These are phyloP conservation scores for Poeciliopsis retropinna DNA, from an alignment of 2,113 vertebrate species.

Conservation along the genomic window DNA sequence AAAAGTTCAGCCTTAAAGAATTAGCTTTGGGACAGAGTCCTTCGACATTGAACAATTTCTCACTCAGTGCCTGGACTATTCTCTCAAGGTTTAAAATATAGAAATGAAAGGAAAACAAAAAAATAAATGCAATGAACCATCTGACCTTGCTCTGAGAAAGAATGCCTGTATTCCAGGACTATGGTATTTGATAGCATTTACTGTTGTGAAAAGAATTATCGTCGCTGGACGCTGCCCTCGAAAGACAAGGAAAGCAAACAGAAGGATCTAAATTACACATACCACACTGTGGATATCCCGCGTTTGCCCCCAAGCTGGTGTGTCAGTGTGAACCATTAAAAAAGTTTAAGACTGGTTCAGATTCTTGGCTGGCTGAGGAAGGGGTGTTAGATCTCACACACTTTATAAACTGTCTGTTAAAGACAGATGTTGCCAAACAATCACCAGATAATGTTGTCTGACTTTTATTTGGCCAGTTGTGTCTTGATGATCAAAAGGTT, in stretches of 20 bases:
- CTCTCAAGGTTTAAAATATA: slow-evolving; percentile 3
- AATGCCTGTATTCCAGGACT: slow-evolving; percentile 35
- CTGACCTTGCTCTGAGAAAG: slow-evolving; percentile 26
- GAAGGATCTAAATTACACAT: slow-evolving; percentile 47
- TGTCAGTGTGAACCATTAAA: neutral
- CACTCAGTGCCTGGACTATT: slow-evolving; percentile 18
- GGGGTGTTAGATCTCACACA: neutral
- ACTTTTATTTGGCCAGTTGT: neutral
- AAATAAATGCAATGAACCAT: slow-evolving; percentile 19
- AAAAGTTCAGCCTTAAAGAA: slow-evolving; percentile 27
- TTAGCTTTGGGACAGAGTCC: slow-evolving; percentile 9
- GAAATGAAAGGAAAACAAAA: slow-evolving; percentile 5
- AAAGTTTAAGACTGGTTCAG: neutral
- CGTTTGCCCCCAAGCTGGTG: slow-evolving; percentile 17
- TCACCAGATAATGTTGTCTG: neutral
- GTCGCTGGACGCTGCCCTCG: slow-evolving; percentile 28
- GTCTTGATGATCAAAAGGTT: neutral
- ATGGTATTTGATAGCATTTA: slow-evolving; percentile 45
- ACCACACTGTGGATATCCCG: neutral
- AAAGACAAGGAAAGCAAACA: slow-evolving; percentile 48
- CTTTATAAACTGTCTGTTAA: neutral
- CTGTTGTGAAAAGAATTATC: slow-evolving; percentile 60
- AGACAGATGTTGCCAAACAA: neutral
- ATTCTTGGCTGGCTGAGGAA: slow-evolving; percentile 4
- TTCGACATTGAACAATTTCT: slow-evolving; percentile 32